Percentiles rank a stretch among this genome's conserved stretches.
phyloP scores from a whole-genome alignment of 2,113 vertebrate genomes.

The Salvelinus sp. region DNA sequence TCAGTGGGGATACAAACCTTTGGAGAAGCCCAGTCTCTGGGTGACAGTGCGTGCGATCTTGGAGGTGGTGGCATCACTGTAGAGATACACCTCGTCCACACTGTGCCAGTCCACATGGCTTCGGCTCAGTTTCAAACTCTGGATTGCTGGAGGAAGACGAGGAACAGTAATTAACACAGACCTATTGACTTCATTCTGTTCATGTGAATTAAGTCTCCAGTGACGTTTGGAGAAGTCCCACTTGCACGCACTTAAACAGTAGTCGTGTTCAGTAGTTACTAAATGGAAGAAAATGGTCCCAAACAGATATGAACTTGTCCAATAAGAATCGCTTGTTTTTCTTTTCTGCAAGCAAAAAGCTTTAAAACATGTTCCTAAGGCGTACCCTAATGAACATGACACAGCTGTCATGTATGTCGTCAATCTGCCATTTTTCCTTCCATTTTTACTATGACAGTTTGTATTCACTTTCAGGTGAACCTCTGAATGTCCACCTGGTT shows the following conservation, averaged over 20 bases:
- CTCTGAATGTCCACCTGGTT: too few species aligned
- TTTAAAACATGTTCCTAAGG: too few species aligned
- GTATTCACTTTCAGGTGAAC: too few species aligned
- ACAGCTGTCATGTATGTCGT: too few species aligned
- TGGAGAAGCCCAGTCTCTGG: constrained; percentile 93
- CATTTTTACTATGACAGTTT: too few species aligned
- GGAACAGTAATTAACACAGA: constrained; percentile 23
- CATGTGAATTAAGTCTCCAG: neutral
- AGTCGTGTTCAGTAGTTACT: too few species aligned
- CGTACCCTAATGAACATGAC: too few species aligned
- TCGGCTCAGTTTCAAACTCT: constrained; percentile 90
- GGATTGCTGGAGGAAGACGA: constrained; percentile 73
- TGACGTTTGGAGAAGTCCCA: neutral
- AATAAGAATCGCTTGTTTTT: neutral
- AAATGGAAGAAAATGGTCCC: neutral
- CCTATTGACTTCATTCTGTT: constrained; percentile 26
- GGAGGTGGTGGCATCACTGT: constrained; percentile 94
- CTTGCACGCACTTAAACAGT: neutral
- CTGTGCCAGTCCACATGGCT: constrained; percentile 96
- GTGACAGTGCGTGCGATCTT: constrained; percentile 94
- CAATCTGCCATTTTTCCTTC: too few species aligned
- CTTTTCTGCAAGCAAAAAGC: neutral
- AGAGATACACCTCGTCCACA: constrained; percentile 92
- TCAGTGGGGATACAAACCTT: constrained; percentile 75
- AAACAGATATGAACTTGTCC: neutral